Conservation (phyloP, 2,113 vertebrate genomes). For the Reinhardtius hippoglossoides region DNA sequence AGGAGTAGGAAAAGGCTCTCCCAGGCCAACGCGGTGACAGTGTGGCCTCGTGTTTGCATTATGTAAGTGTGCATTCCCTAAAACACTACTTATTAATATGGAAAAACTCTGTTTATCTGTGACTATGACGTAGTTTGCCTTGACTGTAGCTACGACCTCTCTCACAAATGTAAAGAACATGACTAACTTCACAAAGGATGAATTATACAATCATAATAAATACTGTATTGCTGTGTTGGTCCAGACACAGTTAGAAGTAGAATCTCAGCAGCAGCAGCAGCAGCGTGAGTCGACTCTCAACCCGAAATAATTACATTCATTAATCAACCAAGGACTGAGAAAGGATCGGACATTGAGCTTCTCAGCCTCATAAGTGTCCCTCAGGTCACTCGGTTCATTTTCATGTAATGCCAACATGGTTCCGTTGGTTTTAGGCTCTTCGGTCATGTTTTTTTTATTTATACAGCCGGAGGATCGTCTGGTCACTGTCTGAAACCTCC, state of each 20-base stretch:
- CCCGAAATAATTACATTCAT: slow-evolving; percentile 65
- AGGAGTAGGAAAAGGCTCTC: background rate
- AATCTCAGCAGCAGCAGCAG: slow-evolving; percentile 19
- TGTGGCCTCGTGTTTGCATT: slow-evolving; percentile 15
- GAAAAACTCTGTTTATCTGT: background rate
- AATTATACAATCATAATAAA: too few species aligned
- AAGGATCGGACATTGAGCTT: slow-evolving; percentile 32
- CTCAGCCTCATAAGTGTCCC: slow-evolving; percentile 24
- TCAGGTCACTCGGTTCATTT: slow-evolving; percentile 32
- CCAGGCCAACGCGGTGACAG: background rate
- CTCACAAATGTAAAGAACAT: too few species aligned
- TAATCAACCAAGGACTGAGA: slow-evolving; percentile 55
- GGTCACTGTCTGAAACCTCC: too few species aligned
- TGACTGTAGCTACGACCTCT: too few species aligned
- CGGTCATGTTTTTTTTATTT: background rate
- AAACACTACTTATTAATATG: slow-evolving; percentile 9
- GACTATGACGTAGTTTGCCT: too few species aligned
- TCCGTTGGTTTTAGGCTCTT: slow-evolving; percentile 6
- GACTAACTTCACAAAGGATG: too few species aligned
- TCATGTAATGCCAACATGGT: slow-evolving; percentile 18
- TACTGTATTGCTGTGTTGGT: slow-evolving; percentile 1
- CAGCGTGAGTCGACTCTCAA: slow-evolving; percentile 42
- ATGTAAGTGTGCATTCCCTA: slow-evolving; percentile 2
- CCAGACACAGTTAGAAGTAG: background rate
- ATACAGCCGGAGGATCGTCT: too few species aligned